Base-by-base conservation (phyloP, 2,797 vertebrate species). In the Thaleichthys pacificus region DNA sequence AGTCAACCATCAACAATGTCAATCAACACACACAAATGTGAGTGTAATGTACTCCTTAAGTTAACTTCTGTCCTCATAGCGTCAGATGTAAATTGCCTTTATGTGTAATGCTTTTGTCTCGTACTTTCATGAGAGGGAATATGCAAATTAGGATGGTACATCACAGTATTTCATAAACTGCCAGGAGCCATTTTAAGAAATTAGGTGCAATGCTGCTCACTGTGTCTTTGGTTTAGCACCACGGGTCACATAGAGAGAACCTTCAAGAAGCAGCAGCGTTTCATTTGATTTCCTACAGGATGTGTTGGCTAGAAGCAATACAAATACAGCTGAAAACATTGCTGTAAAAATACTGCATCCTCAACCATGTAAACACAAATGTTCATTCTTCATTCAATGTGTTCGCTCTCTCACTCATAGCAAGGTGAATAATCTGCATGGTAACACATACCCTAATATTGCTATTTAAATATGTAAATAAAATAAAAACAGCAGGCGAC, bases 111-210 rank as follows among this genome's bases (percentile, higher is more conserved):
- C 15, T 54, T 54, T 54, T 17, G 6, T 19, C 38, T 42, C 38
- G 2, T 19, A 54, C 5, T 54, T 54, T 56, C 51, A 56, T n/a
- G 51, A 56, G 51, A 56, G 17, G 15, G 19, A n/a, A n/a, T 56
- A 56, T n/a, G 51, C 17, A 56, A 17, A 56, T 17, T n/a, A 56
- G 15, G 51, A n/a, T 14, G 12, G 81, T 74, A 71, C 76, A 76
- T 66, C 80, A 89, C 84, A 87, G 75, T 84, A 80, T 80, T 74
- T 82, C 82, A 86, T 79, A 84, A 74, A 78, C 74, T 65, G 75
- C 79, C 82, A 67, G 24, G 35, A 42, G 32, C 32, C 35, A 65
- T 14, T 14, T 47, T 47, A 65, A 47, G 19, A 21, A 78, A 76
- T 76, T 80, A 86, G 70, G 72, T 85, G 82, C 80, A 66, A 84